phyloP scores from a whole-genome alignment of 2,888 invertebrate genomes.

The Zelleria hepariella region DNA sequence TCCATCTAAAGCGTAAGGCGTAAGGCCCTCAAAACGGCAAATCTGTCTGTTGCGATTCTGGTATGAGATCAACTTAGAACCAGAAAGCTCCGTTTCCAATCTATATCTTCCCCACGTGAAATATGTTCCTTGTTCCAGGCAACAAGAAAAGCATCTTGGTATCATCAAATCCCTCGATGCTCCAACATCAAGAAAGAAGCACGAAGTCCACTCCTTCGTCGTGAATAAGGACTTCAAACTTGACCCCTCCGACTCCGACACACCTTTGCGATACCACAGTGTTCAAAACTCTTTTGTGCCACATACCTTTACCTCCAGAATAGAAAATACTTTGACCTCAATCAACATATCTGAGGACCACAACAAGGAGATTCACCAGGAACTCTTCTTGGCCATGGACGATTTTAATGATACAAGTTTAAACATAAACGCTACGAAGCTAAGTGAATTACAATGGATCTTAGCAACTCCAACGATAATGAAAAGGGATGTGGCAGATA shows the following conservation, averaged over 20 bases:
- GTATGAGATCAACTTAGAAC: no score
- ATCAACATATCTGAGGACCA: not conserved
- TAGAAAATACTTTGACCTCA: slow-evolving; percentile 12
- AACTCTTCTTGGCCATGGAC: not conserved
- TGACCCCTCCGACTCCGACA: slow-evolving; percentile 27
- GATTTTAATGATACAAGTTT: slow-evolving; percentile 25
- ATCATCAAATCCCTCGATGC: slow-evolving; percentile 71
- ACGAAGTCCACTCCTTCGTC: slow-evolving; percentile 61
- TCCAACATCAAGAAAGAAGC: slow-evolving; percentile 55
- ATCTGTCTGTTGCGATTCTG: no score
- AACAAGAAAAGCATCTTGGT: slow-evolving; percentile 86
- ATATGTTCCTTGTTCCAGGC: slow-evolving; percentile 61
- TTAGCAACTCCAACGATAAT: slow-evolving; percentile 48
- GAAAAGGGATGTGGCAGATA: slow-evolving; percentile 45
- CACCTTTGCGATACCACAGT: slow-evolving; percentile 41
- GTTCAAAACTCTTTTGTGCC: slow-evolving; percentile 12
- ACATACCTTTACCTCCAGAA: slow-evolving; percentile 27
- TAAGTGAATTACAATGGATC: slow-evolving; percentile 50
- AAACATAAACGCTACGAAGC: slow-evolving; percentile 38
- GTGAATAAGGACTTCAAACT: slow-evolving; percentile 44
- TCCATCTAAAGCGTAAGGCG: no score
- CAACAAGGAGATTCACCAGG: not conserved
- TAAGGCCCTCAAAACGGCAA: no score
- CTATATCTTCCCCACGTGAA: no score
- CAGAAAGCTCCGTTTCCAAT: no score